phyloP scores from a whole-genome alignment of 2,113 vertebrate genomes.

The Channa argus region DNA sequence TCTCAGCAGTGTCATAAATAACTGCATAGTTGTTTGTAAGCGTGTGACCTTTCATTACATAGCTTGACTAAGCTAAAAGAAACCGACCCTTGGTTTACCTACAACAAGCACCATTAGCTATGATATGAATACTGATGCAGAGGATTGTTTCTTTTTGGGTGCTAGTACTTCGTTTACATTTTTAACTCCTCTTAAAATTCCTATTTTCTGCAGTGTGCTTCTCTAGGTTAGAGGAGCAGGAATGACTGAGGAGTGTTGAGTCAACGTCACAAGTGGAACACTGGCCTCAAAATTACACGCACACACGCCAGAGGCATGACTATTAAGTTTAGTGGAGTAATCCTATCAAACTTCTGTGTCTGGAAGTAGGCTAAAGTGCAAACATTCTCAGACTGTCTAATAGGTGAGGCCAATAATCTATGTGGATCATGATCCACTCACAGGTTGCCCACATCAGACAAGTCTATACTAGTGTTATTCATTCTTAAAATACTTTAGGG shows the following conservation, averaged over 20 bases:
- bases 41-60: not conserved
- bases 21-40: too few species aligned
- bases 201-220: conserved; percentile 36
- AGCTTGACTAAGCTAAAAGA: not conserved
- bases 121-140: not conserved
- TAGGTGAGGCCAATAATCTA: conserved; percentile 46
- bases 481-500: conserved; percentile 12
- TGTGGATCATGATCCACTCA: conserved; percentile 26
- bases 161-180: conserved; percentile 27
- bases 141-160: not conserved
- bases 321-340: conserved; percentile 51
- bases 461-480: conserved; percentile 1
- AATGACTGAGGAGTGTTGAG: conserved; percentile 61
- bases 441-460: conserved; percentile 20
- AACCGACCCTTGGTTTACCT: not conserved
- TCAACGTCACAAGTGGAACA: conserved; percentile 75
- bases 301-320: conserved; percentile 20
- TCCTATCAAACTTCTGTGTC: conserved; percentile 46
- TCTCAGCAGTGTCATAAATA: too few species aligned
- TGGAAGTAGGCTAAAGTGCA: conserved; percentile 48
- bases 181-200: conserved; percentile 44
- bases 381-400: conserved; percentile 53
- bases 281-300: conserved; percentile 40
- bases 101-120: conserved; percentile 4
- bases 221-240: conserved; percentile 66